phyloP scores from a whole-genome alignment of 2,113 vertebrate genomes.

The Microcebus tavaratra region DNA sequence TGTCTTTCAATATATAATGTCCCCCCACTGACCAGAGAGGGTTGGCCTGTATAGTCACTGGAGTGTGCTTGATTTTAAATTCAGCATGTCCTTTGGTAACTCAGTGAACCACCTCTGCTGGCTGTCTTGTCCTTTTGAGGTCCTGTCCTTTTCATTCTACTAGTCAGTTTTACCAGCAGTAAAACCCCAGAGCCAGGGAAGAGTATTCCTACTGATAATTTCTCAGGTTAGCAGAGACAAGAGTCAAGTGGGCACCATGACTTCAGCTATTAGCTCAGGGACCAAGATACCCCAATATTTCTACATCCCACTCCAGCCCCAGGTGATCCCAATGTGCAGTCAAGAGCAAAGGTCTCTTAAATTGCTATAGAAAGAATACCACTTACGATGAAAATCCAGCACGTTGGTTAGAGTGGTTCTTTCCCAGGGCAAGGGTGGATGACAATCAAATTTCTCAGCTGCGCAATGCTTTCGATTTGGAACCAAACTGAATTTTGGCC shows the following conservation, averaged over 20 bases:
- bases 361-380: neutral
- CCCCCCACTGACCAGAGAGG: accelerated
- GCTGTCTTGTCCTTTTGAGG: neutral
- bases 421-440: neutral
- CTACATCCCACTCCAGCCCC: no score
- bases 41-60: neutral
- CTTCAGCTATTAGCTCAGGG: neutral
- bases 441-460: constrained; percentile 10
- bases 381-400: neutral
- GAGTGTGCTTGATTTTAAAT: neutral
- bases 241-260: no score
- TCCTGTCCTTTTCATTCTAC: neutral
- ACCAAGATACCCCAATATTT: neutral
- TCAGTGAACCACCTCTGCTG: neutral
- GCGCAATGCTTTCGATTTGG: neutral
- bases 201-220: neutral
- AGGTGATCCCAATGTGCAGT: neutral
- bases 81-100: neutral
- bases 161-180: neutral
- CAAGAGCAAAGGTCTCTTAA: neutral
- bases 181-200: neutral
- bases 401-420: neutral
- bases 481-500: constrained; percentile 46
- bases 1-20: neutral
- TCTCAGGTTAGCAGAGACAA: neutral